Percentiles rank a stretch among this genome's conserved stretches.
phyloP scores from a whole-genome alignment of 1,140 invertebrate species.

The Sesamia nonagrioides region DNA sequence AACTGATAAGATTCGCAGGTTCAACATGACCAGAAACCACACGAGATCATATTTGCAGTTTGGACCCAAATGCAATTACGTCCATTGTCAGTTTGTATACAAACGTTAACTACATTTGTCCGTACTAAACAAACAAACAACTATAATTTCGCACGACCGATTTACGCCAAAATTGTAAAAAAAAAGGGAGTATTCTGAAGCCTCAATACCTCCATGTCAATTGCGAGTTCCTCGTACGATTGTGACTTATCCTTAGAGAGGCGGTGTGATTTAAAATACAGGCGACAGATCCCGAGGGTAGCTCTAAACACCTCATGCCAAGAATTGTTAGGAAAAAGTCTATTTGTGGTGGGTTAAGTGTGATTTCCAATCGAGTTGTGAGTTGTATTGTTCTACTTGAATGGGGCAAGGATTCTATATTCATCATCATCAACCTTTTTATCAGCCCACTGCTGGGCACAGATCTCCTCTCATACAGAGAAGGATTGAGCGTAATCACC shows the following conservation, averaged over 20 bases:
- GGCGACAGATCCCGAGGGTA: conserved; percentile 38
- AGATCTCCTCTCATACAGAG: too few relatives aligned
- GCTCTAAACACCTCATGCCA: not conserved
- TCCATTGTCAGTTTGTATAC: too few relatives aligned
- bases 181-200: not conserved
- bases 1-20: too few relatives aligned
- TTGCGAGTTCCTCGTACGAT: conserved; percentile 26
- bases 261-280: conserved; percentile 50
- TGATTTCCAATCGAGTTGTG: not conserved
- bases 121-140: not conserved
- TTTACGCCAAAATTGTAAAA: conserved; percentile 3
- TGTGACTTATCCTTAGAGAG: conserved; percentile 49
- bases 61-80: too few relatives aligned
- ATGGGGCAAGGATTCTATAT: not conserved
- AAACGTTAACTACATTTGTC: too few relatives aligned
- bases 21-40: too few relatives aligned
- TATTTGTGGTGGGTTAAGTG: not conserved
- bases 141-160: not conserved
- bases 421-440: too few relatives aligned
- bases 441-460: too few relatives aligned
- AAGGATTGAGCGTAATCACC: too few relatives aligned
- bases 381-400: not conserved
- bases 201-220: not conserved
- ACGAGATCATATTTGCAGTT: too few relatives aligned
- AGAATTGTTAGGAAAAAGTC: not conserved